Conservation (phyloP, 1,140 invertebrate species). For the Lasioglossum albipes region DNA sequence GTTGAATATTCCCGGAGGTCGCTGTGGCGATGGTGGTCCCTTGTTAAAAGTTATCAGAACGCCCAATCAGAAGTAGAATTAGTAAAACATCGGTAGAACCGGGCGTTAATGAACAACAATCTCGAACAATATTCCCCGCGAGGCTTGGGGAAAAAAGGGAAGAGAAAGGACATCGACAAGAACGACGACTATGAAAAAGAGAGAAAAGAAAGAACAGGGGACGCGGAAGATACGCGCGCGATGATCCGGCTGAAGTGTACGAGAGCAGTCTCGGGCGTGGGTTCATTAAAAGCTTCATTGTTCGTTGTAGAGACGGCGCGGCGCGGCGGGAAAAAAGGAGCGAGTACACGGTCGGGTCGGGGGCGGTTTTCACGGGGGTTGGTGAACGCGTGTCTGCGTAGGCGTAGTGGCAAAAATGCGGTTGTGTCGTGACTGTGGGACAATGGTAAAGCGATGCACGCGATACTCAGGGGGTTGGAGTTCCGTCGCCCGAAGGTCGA, state of each 20-base stretch:
- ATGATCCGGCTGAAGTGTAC: neutral
- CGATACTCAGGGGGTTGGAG: neutral
- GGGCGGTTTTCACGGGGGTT: too few species aligned
- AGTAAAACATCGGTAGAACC: neutral
- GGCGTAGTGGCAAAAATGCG: conserved; percentile 10
- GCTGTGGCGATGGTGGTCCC: too few species aligned
- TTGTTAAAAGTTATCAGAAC: neutral
- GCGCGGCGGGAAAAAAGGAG: neutral
- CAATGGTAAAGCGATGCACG: conserved; percentile 24
- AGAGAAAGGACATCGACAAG: neutral
- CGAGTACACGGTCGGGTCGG: too few species aligned
- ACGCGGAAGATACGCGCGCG: neutral
- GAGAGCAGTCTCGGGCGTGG: conserved; percentile 2
- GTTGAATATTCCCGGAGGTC: neutral
- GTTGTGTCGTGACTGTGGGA: neutral
- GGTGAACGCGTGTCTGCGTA: neutral
- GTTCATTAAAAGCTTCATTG: conserved; percentile 32
- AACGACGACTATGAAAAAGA: neutral
- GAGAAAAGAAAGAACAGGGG: neutral
- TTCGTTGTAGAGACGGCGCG: conserved; percentile 12
- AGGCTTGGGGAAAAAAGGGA: neutral
- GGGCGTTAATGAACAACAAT: neutral
- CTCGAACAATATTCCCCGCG: neutral
- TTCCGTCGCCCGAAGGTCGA: conserved; percentile 24
- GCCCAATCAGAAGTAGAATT: neutral